Conservation (phyloP, 1,140 invertebrate species). For the Macrostomum lignano region DNA sequence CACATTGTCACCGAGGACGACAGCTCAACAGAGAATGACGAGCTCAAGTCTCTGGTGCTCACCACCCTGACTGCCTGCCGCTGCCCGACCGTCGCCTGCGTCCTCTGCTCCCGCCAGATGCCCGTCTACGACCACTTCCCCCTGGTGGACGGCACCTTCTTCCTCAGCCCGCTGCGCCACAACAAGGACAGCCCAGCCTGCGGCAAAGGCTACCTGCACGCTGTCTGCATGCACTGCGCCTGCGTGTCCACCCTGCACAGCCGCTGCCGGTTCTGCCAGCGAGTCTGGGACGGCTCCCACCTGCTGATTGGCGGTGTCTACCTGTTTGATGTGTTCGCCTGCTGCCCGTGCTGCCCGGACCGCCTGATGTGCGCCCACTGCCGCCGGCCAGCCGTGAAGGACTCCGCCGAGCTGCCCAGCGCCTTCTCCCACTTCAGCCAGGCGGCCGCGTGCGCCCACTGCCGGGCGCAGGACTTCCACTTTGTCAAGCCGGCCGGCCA, state of each 20-base stretch:
- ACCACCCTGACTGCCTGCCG: slow-evolving; percentile 56
- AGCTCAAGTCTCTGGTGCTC: slow-evolving; percentile 65
- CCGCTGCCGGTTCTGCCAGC: slow-evolving; percentile 33
- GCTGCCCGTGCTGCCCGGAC: slow-evolving; percentile 69
- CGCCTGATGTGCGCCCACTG: slow-evolving; percentile 38
- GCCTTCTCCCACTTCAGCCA: slow-evolving; percentile 84
- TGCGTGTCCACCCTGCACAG: slow-evolving; percentile 26
- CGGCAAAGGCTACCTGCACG: slow-evolving; percentile 36
- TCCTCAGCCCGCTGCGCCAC: slow-evolving; percentile 43
- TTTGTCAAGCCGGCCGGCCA: slow-evolving; percentile 85
- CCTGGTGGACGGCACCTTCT: slow-evolving; percentile 79
- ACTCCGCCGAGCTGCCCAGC: slow-evolving; percentile 39
- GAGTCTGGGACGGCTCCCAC: slow-evolving; percentile 51
- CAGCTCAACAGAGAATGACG: slow-evolving; percentile 78
- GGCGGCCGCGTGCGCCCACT: slow-evolving; percentile 59
- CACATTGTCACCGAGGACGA: slow-evolving; percentile 62
- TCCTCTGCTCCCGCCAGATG: slow-evolving; percentile 57
- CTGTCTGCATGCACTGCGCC: slow-evolving; percentile 58
- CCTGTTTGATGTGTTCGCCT: slow-evolving; percentile 83
- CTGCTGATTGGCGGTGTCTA: slow-evolving; percentile 83
- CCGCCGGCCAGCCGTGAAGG: no score
- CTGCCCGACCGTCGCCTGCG: slow-evolving; percentile 37
- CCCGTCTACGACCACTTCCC: slow-evolving; percentile 82
- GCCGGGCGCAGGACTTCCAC: slow-evolving; percentile 58
- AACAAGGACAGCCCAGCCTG: not conserved